phyloP scores from a whole-genome alignment of 2,888 invertebrate species.

The Synergus umbraculus region DNA sequence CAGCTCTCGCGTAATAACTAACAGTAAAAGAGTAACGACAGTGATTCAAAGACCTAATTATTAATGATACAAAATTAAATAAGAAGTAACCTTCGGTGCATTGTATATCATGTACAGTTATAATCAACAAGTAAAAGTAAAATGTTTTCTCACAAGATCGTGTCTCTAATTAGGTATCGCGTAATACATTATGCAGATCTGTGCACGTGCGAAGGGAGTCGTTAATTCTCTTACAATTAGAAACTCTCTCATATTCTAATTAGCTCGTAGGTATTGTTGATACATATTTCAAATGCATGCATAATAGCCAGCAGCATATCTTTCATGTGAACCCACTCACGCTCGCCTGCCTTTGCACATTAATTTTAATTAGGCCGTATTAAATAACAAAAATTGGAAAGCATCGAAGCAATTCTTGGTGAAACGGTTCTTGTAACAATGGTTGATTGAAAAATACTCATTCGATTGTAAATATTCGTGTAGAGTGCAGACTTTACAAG shows the following conservation, averaged over 20 bases:
- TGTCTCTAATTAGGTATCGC: constrained; percentile 34
- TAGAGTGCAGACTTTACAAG: constrained; percentile 35
- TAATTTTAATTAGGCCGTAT: constrained; percentile 37
- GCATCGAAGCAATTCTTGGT: constrained; percentile 11
- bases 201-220: constrained; percentile 34
- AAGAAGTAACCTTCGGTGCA: constrained; percentile 1
- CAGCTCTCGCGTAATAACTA: neutral
- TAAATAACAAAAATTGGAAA: constrained; percentile 34
- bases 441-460: constrained; percentile 46
- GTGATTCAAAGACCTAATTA: constrained; percentile 36
- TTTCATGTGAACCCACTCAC: constrained; percentile 23
- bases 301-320: neutral
- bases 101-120: neutral
- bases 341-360: neutral
- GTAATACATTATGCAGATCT: constrained; percentile 33
- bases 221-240: neutral
- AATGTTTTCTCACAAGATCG: constrained; percentile 37
- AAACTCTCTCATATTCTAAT: constrained; percentile 15
- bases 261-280: constrained; percentile 16
- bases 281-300: neutral
- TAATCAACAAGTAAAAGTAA: constrained; percentile 35
- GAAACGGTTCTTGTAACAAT: constrained; percentile 43
- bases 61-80: constrained; percentile 41
- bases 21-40: no score
- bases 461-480: constrained; percentile 58